Evolutionary conservation across 1,140 invertebrate species (phyloP).

Genomic region (Bombus waltoni): DNA sequence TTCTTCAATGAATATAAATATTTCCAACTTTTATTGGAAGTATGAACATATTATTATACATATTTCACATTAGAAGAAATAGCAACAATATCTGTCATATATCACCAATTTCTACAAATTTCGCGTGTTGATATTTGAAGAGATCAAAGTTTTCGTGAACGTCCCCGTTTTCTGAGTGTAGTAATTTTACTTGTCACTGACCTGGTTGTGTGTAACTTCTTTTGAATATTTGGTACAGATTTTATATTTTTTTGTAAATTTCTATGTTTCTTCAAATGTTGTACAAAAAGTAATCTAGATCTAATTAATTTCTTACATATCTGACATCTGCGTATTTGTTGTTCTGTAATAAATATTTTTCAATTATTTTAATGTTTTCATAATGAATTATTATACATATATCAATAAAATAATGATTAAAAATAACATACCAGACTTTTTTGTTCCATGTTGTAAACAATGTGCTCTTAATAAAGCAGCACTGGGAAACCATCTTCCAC

Average conservation of each 20-base stretch:
- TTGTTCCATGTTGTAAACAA: slow-evolving; percentile 73
- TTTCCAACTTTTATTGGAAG: slow-evolving; percentile 39
- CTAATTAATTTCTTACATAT: slow-evolving; percentile 68
- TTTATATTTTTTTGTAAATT: slow-evolving; percentile 40
- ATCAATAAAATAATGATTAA: not conserved
- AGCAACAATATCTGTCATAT: slow-evolving; percentile 23
- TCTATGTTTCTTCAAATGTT: slow-evolving; percentile 65
- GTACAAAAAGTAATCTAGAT: slow-evolving; percentile 63
- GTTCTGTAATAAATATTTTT: slow-evolving; percentile 55
- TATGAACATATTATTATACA: slow-evolving; percentile 49
- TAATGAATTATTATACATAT: slow-evolving; percentile 23
- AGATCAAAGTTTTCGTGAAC: slow-evolving; percentile 69
- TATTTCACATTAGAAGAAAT: slow-evolving; percentile 46
- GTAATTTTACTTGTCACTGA: slow-evolving; percentile 60
- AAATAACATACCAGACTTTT: slow-evolving; percentile 71
- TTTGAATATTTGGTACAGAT: slow-evolving; percentile 50
- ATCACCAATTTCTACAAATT: slow-evolving; percentile 8
- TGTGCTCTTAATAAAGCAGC: slow-evolving; percentile 68
- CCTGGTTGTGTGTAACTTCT: slow-evolving; percentile 60
- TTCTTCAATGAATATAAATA: slow-evolving; percentile 52
- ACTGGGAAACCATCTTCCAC: slow-evolving; percentile 74
- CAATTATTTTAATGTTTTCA: not conserved
- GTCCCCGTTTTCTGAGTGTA: slow-evolving; percentile 63
- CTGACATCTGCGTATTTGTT: slow-evolving; percentile 62
- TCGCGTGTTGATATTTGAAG: not conserved